Percentiles rank a stretch among this genome's conserved stretches.
Evolutionary conservation across 2,888 invertebrate species (phyloP).

Genomic region (Scaptomyza caliginosa): DNA sequence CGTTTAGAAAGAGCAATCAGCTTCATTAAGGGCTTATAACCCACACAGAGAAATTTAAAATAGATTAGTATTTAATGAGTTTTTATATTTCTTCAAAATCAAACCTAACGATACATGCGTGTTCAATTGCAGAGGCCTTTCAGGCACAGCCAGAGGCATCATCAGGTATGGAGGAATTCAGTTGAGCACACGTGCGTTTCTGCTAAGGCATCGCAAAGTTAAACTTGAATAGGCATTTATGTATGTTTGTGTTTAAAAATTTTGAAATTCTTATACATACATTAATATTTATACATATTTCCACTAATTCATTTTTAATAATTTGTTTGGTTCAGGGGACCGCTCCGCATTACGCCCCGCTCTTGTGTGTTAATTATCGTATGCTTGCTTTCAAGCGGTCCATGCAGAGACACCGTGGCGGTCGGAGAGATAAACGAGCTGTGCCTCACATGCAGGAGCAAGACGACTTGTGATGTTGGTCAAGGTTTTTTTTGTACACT

Average conservation of each 20-base stretch:
- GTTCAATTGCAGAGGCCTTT: constrained; percentile 67
- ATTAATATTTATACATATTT: constrained; percentile 74
- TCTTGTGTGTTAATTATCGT: constrained; percentile 74
- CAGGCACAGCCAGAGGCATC: constrained; percentile 57
- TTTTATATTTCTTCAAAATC: constrained; percentile 66
- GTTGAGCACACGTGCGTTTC: constrained; percentile 72
- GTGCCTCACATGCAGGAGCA: constrained; percentile 68
- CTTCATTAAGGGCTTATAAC: constrained; percentile 62
- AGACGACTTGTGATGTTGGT: constrained; percentile 35
- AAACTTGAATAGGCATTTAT: constrained; percentile 33
- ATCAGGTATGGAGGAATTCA: constrained; percentile 56
- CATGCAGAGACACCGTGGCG: constrained; percentile 59
- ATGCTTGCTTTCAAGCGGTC: constrained; percentile 28
- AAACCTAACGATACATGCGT: constrained; percentile 68
- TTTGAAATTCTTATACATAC: constrained; percentile 76
- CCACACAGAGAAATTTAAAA: constrained; percentile 74
- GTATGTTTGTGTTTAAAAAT: constrained; percentile 51
- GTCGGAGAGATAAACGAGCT: constrained; percentile 69
- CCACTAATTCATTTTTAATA: constrained; percentile 83
- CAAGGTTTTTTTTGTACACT: constrained; percentile 21
- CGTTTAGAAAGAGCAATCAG: constrained; percentile 31
- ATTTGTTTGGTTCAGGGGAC: constrained; percentile 74
- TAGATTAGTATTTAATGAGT: constrained; percentile 82
- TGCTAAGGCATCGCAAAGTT: constrained; percentile 19
- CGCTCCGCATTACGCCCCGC: constrained; percentile 76